Evolutionary conservation across 2,113 vertebrate species (phyloP).

Genomic region (Ictalurus punctatus): DNA sequence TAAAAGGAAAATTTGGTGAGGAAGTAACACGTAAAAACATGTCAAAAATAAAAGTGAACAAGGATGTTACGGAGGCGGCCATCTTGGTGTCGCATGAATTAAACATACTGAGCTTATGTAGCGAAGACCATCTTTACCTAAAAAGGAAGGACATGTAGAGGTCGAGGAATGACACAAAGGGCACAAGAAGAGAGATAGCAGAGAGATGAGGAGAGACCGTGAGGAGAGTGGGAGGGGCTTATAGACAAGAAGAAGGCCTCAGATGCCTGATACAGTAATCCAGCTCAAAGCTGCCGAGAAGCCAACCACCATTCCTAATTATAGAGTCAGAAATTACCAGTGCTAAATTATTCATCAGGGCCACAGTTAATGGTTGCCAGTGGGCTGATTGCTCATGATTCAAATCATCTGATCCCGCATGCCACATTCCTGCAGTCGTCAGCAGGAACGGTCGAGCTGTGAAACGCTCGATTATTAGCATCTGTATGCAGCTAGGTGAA

Average conservation of each 20-base stretch:
- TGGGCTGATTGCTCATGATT: constrained; percentile 50
- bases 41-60: neutral
- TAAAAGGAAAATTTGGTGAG: neutral
- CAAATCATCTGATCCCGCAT: constrained; percentile 37
- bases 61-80: neutral
- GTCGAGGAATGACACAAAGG: neutral
- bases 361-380: constrained; percentile 52
- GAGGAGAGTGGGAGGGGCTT: neutral
- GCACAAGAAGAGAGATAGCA: neutral
- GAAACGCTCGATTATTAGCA: neutral
- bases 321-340: constrained; percentile 58
- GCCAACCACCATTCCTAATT: constrained; percentile 57
- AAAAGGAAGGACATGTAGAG: neutral
- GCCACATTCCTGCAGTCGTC: constrained; percentile 29
- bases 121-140: constrained; percentile 21
- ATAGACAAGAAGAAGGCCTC: neutral
- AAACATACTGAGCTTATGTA: neutral
- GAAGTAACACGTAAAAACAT: neutral
- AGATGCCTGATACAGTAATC: constrained; percentile 30
- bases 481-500: neutral
- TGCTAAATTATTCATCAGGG: constrained; percentile 60
- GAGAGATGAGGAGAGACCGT: constrained; percentile 19
- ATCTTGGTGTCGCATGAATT: neutral
- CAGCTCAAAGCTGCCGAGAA: constrained; percentile 35
- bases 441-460: neutral